Conservation (phyloP, 2,888 invertebrate species). For the Aleiodes leptofemur region DNA sequence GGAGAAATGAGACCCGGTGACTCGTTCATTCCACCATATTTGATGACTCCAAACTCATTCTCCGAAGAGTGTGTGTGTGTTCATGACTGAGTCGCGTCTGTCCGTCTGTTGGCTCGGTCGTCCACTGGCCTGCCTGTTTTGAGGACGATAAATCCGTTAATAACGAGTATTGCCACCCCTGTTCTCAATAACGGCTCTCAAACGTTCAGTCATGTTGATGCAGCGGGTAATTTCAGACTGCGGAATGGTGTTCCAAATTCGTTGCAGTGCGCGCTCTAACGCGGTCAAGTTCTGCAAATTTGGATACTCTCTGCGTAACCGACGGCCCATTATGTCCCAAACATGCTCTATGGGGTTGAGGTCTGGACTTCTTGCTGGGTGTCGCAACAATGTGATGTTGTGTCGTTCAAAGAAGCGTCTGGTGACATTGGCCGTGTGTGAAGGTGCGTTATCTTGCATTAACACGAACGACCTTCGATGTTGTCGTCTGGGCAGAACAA, state of each 20-base stretch:
- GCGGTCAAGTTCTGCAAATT: conserved; percentile 28
- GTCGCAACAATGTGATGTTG: no score
- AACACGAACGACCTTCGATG: conserved; percentile 28
- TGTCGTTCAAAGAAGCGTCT: neutral
- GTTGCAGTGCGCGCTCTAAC: conserved; percentile 31
- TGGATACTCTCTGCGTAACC: conserved; percentile 35
- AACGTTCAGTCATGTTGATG: conserved; percentile 35
- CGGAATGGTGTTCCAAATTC: neutral
- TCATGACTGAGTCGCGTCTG: no score
- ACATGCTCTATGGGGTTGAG: conserved; percentile 40
- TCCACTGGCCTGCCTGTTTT: no score
- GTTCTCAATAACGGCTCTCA: neutral
- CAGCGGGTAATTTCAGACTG: conserved; percentile 11
- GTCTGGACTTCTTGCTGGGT: conserved; percentile 25
- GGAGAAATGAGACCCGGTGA: conserved; percentile 25
- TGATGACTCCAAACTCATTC: conserved; percentile 32
- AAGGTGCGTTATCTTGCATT: conserved; percentile 52
- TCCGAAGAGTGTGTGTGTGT: conserved; percentile 13
- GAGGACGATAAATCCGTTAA: neutral
- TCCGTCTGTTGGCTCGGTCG: no score
- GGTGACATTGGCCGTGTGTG: conserved; percentile 43
- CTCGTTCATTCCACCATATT: conserved; percentile 21
- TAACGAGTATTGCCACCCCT: conserved; percentile 23
- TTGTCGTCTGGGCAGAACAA: conserved; percentile 27
- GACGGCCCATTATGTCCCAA: neutral